Base-by-base conservation (phyloP, 2,888 invertebrate species). In the Ectemnius continuus region DNA sequence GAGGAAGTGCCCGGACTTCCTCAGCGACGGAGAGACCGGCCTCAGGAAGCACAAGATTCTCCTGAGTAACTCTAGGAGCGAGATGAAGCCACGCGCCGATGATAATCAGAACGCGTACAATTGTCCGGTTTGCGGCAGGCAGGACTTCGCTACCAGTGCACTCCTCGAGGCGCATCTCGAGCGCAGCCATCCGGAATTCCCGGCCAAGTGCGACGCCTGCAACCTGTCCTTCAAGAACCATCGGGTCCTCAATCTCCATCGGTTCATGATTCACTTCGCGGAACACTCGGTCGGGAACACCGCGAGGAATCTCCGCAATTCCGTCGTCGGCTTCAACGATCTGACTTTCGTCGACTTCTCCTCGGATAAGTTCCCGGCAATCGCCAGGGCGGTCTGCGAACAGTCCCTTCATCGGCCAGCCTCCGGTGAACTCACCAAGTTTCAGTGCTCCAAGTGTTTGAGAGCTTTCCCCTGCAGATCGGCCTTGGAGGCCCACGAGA, bases 261-360 rank as follows among this genome's bases (percentile, higher is more conserved):
- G 94, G 58, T 93, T 93, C 85, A 93, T 94, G 81, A 93, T 92
- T 0, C 95, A 95, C 78, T 87, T 86, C 48, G 80, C 81, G 28
- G 87, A 89, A 3, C 89, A 89, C 56, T 86, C 77, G 13, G 67
- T 62, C 0, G 73, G 72, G 0, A 74, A 61, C 18, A 78, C 69
- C 14, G 79, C 86, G 8, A 85, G 79, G 82, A 89, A 83, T 59
- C 75, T 78, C 61, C 81, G 81, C 79, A 93, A 93, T 75, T 91
- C 93, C 0, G 93, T 94, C 59, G 91, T 93, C 1, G 95, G 95
- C 16, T 95, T 94, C 88, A 93, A 94, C 80, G 95, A 96, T 89
- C 91, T 95, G 67, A 94, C 94, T 2, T 95, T 95, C 87, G 93
- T 95, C n/a, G 96, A 96, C 87, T 97, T 96, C 87, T 94, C 96